Evolutionary conservation across 1,140 invertebrate genomes (phyloP).

Genomic region (Drosophila lacteicornis): DNA sequence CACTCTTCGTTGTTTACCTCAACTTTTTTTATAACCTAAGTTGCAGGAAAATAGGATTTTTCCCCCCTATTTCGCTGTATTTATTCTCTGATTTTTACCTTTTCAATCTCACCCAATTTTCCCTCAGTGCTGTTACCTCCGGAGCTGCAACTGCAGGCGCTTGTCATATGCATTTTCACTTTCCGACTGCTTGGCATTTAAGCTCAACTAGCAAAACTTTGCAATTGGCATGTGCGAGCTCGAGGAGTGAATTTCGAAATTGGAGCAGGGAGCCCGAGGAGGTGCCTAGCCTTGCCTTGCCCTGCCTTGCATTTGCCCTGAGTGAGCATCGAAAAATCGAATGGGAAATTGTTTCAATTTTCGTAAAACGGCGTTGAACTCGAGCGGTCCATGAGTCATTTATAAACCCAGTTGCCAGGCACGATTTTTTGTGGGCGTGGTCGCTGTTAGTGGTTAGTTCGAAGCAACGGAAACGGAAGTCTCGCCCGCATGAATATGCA

Average conservation of each 20-base stretch:
- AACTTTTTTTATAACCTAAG: no score
- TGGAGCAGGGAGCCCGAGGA: background rate
- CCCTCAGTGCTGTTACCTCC: background rate
- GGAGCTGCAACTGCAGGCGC: constrained; percentile 33
- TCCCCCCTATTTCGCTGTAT: no score
- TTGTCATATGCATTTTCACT: constrained; percentile 76
- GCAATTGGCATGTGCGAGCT: constrained; percentile 44
- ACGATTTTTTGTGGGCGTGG: constrained; percentile 16
- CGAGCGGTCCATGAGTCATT: constrained; percentile 61
- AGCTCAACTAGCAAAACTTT: constrained; percentile 50
- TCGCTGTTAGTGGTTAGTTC: constrained; percentile 7
- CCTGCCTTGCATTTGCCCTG: background rate
- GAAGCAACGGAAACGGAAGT: constrained; percentile 58
- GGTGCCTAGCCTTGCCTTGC: background rate
- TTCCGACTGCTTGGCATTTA: constrained; percentile 45
- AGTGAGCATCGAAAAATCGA: constrained; percentile 52
- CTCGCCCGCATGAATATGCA: constrained; percentile 66
- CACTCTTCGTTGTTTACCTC: no score
- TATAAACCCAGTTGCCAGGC: constrained; percentile 39
- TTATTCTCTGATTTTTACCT: background rate
- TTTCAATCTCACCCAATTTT: background rate
- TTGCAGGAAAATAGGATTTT: no score
- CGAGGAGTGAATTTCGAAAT: constrained; percentile 5
- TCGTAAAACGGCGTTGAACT: constrained; percentile 66
- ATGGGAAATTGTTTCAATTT: constrained; percentile 81